Evolutionary conservation across 1,140 invertebrate species (phyloP), one percentile per base, ranked within the genome.

Genomic region (Pseudoatta argentina): DNA sequence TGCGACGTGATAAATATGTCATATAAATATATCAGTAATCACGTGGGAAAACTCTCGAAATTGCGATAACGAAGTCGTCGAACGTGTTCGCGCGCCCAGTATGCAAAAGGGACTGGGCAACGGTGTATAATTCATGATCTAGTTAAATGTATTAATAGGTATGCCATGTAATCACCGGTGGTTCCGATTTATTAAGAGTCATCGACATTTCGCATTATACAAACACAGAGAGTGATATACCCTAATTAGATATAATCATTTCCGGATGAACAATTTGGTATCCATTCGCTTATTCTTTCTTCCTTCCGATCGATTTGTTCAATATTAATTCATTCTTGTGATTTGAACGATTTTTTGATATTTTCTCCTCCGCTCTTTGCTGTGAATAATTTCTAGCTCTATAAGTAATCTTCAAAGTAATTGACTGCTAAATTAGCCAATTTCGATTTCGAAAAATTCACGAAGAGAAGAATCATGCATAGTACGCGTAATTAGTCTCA

Each of bases 61-160:
- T 83, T 83, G 63, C 79, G 69, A 83, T 73, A 82, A 82, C 79
- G 79, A 82, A 82, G 79, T 82, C 39, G 55, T 55, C 24, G 44
- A 18, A 75, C 79, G 79, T 75, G 79, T 75, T 83, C 55, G 79
- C 18, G n/a, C 67, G 39, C 21, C 7, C 24, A 67, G 72, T 75
- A 63, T 75, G 79, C 67, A 73, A 82, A 82, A 59, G 53, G 44
- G 24, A 72, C 53, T 48, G 21, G 30, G 48, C 30, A 34, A 73
- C 30, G 77, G 44, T 16, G 44, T 63, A n/a, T 83, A 83, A 83
- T 75, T 83, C 69, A 83, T 39, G 55, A 83, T 83, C 79, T 75
- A 75, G 69, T 83, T 83, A 83, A 83, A 83, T 67, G 24, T 83
- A 83, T 83, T 83, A 83, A 83, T 83, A 73, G 79, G 14, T 39